A percentile compares a stretch with the other conserved stretches of the same genome.
Evolutionary conservation across 2,113 vertebrate genomes (phyloP).

Genomic region (Laticauda laticaudata): DNA sequence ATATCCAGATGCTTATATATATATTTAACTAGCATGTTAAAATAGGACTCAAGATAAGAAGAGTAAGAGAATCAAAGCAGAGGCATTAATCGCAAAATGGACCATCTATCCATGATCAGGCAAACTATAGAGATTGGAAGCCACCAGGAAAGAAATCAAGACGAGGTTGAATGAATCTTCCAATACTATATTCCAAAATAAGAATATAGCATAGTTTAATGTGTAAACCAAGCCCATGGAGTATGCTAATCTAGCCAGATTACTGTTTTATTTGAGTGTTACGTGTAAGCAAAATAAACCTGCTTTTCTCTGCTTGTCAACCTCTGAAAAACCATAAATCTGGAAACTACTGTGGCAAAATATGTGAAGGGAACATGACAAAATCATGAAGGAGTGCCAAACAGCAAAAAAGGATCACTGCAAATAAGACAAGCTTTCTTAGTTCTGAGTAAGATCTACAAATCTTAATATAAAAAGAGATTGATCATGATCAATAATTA

Average conservation of each 20-base stretch:
- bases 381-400: neutral
- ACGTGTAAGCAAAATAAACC: neutral
- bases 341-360: neutral
- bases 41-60: neutral
- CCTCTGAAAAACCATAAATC: neutral
- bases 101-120: neutral
- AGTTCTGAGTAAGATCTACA: neutral
- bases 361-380: neutral
- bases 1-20: neutral
- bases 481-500: neutral
- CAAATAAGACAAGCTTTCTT: neutral
- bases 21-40: neutral
- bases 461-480: neutral
- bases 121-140: neutral
- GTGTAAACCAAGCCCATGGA: neutral
- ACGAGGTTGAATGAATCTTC: neutral
- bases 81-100: neutral
- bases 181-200: neutral
- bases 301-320: neutral
- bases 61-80: neutral
- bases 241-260: neutral
- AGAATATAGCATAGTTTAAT: neutral
- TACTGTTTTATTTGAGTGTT: neutral
- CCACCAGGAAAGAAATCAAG: neutral
- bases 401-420: neutral